A percentile compares a stretch with the other conserved stretches of the same genome.
Evolutionary conservation across 2,888 invertebrate species (phyloP).

Genomic region (Beris morrisii): DNA sequence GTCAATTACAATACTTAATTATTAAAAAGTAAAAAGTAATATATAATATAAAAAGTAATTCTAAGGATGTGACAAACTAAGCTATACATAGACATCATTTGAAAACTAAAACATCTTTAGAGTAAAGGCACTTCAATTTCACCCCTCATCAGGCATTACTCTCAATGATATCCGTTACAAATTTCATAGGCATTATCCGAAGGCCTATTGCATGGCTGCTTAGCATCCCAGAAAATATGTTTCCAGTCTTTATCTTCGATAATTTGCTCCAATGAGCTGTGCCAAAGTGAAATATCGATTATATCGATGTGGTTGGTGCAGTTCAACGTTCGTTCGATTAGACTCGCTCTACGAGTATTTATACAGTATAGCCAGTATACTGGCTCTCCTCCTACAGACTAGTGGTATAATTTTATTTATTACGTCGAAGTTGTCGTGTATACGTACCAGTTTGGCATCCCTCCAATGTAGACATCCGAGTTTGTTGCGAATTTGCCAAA

Average conservation of each 20-base stretch:
- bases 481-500: conserved; percentile 86
- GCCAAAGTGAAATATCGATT: conserved; percentile 17
- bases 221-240: conserved; percentile 1
- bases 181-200: neutral
- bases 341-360: neutral
- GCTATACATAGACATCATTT: too few species aligned
- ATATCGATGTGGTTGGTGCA: conserved; percentile 2
- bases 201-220: neutral
- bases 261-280: conserved; percentile 9
- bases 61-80: too few species aligned
- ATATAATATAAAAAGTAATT: too few species aligned
- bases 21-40: too few species aligned
- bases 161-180: neutral
- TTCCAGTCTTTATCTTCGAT: conserved; percentile 1
- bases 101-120: too few species aligned
- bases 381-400: neutral
- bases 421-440: conserved; percentile 9
- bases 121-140: too few species aligned
- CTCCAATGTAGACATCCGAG: conserved; percentile 95
- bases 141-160: too few species aligned
- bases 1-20: too few species aligned
- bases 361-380: neutral
- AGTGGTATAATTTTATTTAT: neutral
- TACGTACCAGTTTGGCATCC: conserved; percentile 83
- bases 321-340: conserved; percentile 24